Evolutionary conservation across 2,797 vertebrate species (phyloP), one percentile per base, ranked within the genome.

Genomic region (Protosalanx chinensis): DNA sequence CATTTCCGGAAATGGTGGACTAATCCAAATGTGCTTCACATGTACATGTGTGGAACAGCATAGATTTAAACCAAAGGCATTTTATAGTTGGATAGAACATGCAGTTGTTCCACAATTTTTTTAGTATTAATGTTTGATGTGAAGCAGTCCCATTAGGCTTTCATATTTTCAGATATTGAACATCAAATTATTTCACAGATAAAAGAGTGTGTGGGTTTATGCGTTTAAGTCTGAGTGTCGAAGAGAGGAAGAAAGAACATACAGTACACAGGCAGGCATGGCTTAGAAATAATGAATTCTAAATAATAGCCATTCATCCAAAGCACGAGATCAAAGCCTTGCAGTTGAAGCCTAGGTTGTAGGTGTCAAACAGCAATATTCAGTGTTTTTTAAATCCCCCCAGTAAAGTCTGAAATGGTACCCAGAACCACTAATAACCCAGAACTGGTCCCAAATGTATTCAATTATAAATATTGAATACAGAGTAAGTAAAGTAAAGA

Each of bases 51-150:
- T n/a, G 20, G 56, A 23, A 23, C 6, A 58, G 7, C 13, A 20
- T 58, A 58, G 6, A 58, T 46, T 13, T 58, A n/a, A 58, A n/a
- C 56, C 23, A 23, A 20, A 27, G 27, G 63, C 51, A 13, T 37
- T 61, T 81, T 75, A 41, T 46, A 53, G 71, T 23, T 53, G 16
- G 71, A 67, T 72, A 7, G 2, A 71, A 58, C 75, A 57, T 49
- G 29, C 57, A 41, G 2, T 73, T 29, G 60, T 20, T n/a, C 76
- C 73, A 75, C 81, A 82, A 64, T 68, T 67, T 72, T 84, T 75
- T 10, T 7, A 78, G 74, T 37, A 68, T 72, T 81, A 85, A 86
- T 84, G 77, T 79, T 74, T 84, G 51, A 87, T 76, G 74, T 80
- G 76, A 83, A 81, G 35, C 70, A 46, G 41, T 64, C 72, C 76